Evolutionary conservation across 2,888 invertebrate species (phyloP).

Genomic region (Tolmerus cingulatus): DNA sequence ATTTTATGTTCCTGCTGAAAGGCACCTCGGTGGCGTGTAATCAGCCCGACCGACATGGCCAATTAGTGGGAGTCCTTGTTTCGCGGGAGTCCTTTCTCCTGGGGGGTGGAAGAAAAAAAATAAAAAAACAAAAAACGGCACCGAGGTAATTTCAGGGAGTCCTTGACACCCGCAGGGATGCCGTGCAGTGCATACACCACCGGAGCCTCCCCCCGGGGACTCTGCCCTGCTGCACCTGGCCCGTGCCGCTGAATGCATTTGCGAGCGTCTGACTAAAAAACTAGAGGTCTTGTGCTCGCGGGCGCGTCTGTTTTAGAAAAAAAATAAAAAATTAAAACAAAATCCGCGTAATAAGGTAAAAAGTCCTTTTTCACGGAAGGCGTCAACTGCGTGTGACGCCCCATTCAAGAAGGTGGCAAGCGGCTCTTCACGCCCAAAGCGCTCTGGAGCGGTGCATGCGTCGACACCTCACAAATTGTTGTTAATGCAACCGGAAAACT

Average conservation of each 20-base stretch:
- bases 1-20: slow-evolving; percentile 13
- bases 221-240: not conserved
- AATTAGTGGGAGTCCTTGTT: slow-evolving; percentile 38
- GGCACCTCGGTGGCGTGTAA: slow-evolving; percentile 3
- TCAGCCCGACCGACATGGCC: slow-evolving; percentile 23
- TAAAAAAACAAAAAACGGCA: not conserved
- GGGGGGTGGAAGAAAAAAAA: not conserved
- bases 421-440: not conserved
- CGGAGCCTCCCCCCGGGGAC: not conserved
- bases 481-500: slow-evolving; percentile 47
- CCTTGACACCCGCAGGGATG: not conserved
- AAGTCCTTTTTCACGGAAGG: slow-evolving; percentile 5
- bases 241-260: not conserved
- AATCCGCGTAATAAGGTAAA: slow-evolving; percentile 7
- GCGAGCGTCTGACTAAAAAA: not conserved
- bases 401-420: slow-evolving; percentile 18
- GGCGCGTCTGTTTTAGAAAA: not conserved
- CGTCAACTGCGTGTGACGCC: slow-evolving; percentile 9
- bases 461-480: slow-evolving; percentile 49
- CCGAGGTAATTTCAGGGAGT: slow-evolving; percentile 29
- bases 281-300: not conserved
- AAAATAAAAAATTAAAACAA: not conserved
- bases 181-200: not conserved
- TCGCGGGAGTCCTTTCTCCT: not conserved
- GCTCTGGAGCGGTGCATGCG: slow-evolving; percentile 45